These are phyloP conservation scores for Heliconius ismenius DNA, from an alignment of 2,888 invertebrate genomes.

Conservation along the genomic window DNA sequence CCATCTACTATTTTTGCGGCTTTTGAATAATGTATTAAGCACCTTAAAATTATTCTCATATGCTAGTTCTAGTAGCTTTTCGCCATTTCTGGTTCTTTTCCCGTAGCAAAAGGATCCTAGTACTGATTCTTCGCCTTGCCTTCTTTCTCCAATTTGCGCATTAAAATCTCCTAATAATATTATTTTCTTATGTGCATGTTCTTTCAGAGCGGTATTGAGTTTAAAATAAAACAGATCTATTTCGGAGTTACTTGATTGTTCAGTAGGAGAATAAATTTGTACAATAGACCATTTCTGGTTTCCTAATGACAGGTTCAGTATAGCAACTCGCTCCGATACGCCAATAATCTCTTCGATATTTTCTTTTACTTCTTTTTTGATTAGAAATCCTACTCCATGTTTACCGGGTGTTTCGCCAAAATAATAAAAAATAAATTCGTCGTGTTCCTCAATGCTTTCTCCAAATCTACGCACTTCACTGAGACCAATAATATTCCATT, in stretches of 20 bases:
- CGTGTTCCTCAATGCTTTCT: not conserved
- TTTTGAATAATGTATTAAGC: conserved; percentile 35
- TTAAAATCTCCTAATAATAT: conserved; percentile 43
- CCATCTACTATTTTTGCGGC: conserved; percentile 38
- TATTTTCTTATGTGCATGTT: conserved; percentile 26
- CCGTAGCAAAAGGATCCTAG: conserved; percentile 39
- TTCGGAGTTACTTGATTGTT: conserved; percentile 24
- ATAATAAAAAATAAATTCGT: conserved; percentile 35
- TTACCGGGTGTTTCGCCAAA: no score
- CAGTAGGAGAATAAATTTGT: conserved; percentile 38
- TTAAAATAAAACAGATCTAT: conserved; percentile 31
- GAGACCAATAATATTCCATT: not conserved
- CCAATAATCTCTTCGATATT: conserved; percentile 43
- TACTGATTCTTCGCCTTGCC: conserved; percentile 37
- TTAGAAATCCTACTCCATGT: not conserved
- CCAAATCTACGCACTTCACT: not conserved
- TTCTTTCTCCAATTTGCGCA: conserved; percentile 36
- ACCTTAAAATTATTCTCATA: conserved; percentile 40
- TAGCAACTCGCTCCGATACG: conserved; percentile 42
- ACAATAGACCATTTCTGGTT: conserved; percentile 34
- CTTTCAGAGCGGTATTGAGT: conserved; percentile 30
- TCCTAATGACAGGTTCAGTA: conserved; percentile 32
- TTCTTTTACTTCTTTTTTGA: conserved; percentile 35
- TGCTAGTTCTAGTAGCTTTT: conserved; percentile 38
- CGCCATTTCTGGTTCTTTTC: conserved; percentile 41